Evolutionary conservation across 2,888 invertebrate species (phyloP).

Genomic region (Lasioglossum lativentre): DNA sequence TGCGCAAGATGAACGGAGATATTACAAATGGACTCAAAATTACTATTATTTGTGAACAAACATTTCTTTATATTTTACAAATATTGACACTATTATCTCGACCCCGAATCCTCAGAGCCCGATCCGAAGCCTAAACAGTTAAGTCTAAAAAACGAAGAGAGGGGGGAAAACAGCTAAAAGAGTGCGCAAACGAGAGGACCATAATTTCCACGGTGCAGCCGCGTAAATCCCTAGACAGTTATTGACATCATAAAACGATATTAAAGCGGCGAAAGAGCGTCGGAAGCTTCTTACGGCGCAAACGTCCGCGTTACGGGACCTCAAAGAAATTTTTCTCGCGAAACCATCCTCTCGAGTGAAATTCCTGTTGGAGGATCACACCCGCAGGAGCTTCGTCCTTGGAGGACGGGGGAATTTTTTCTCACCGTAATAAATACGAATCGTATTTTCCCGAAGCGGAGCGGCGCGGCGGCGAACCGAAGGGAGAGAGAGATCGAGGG

Average conservation of each 20-base stretch:
- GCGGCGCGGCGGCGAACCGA: neutral
- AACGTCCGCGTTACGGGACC: constrained; percentile 1
- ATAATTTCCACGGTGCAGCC: neutral
- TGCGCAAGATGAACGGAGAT: too few species aligned
- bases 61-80: too few species aligned
- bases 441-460: neutral
- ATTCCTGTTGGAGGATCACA: neutral
- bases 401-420: neutral
- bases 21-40: too few species aligned
- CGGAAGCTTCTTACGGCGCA: constrained; percentile 24
- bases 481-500: neutral
- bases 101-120: too few species aligned
- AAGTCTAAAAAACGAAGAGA: neutral
- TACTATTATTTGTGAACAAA: too few species aligned
- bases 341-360: constrained; percentile 17
- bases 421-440: constrained; percentile 1
- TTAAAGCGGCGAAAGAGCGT: constrained; percentile 23
- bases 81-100: too few species aligned
- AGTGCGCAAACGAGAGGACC: neutral
- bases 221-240: constrained; percentile 36
- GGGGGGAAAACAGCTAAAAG: neutral
- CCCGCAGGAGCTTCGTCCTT: neutral
- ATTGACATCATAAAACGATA: constrained; percentile 36
- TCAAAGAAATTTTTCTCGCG: constrained; percentile 24
- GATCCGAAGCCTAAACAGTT: too few species aligned